Conservation (phyloP, 2,888 invertebrate species). For the Drosophila anomalata region DNA sequence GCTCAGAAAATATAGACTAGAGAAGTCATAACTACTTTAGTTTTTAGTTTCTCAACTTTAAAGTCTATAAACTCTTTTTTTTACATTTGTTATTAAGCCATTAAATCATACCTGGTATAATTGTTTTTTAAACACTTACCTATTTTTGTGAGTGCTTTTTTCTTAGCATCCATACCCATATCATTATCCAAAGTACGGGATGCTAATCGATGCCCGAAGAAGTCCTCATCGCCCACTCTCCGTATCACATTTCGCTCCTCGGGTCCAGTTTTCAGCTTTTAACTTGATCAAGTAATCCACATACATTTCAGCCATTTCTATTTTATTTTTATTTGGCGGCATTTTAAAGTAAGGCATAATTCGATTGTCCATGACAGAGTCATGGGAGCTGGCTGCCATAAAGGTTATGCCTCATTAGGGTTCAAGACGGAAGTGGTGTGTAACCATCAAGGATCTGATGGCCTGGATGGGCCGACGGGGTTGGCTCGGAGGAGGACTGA, state of each 20-base stretch:
- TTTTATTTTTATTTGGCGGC: slow-evolving; percentile 14
- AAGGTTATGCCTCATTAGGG: slow-evolving; percentile 35
- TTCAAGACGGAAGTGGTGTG: slow-evolving; percentile 5
- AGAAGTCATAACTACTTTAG: no score
- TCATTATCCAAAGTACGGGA: slow-evolving; percentile 24
- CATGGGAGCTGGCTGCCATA: slow-evolving; percentile 10
- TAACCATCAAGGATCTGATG: not conserved
- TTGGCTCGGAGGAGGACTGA: slow-evolving; percentile 8
- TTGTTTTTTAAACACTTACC: not conserved
- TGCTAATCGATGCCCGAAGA: slow-evolving; percentile 62
- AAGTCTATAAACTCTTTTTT: no score
- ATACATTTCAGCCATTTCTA: slow-evolving; percentile 12
- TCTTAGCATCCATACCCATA: slow-evolving; percentile 15
- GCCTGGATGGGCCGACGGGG: not conserved
- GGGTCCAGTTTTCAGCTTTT: slow-evolving; percentile 33
- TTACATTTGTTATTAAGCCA: no score
- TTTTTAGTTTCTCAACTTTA: not conserved
- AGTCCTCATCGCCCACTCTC: slow-evolving; percentile 11
- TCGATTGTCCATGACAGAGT: slow-evolving; percentile 32
- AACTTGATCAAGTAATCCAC: slow-evolving; percentile 43
- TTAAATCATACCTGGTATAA: no score
- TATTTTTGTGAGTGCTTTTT: slow-evolving; percentile 7
- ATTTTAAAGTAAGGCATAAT: slow-evolving; percentile 34
- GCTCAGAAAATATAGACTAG: not conserved
- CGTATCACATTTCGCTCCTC: slow-evolving; percentile 49